Evolutionary conservation across 1,140 invertebrate species (phyloP).

Genomic region (Cotesia typhae): DNA sequence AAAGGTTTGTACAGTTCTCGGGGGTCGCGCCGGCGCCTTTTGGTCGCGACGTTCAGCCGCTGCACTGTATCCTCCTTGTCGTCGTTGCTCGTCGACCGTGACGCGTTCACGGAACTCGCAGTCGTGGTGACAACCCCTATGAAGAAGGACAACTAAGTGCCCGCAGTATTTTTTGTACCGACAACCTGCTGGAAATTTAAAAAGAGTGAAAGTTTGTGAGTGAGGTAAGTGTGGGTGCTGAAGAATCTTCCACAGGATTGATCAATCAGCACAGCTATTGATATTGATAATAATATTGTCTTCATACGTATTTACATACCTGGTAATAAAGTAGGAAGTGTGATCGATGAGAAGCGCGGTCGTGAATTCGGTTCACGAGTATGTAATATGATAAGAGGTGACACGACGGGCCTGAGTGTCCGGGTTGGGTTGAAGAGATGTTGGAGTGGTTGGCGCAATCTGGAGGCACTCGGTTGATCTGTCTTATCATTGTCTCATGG

Average conservation of each 20-base stretch:
- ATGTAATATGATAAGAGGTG: slow-evolving; percentile 41
- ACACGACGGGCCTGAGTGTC: slow-evolving; percentile 38
- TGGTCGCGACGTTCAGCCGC: slow-evolving; percentile 43
- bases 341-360: slow-evolving; percentile 37
- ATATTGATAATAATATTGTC: not conserved
- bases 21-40: slow-evolving; percentile 45
- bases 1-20: slow-evolving; percentile 22
- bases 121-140: not conserved
- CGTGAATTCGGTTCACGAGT: slow-evolving; percentile 28
- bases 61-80: slow-evolving; percentile 31
- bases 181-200: not conserved
- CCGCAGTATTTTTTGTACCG: not conserved
- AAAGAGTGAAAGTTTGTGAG: slow-evolving; percentile 9
- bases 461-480: slow-evolving; percentile 40
- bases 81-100: slow-evolving; percentile 38
- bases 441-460: slow-evolving; percentile 36
- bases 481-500: slow-evolving; percentile 43
- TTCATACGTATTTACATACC: too few species aligned
- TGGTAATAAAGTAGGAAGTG: slow-evolving; percentile 22
- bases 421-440: slow-evolving; percentile 37
- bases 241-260: not conserved
- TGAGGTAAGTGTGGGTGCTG: slow-evolving; percentile 2
- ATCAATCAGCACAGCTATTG: not conserved
- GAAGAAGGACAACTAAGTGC: slow-evolving; percentile 10
- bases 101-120: slow-evolving; percentile 28